Conservation (phyloP, 2,888 invertebrate genomes). For the Diachrysia chrysitis region DNA sequence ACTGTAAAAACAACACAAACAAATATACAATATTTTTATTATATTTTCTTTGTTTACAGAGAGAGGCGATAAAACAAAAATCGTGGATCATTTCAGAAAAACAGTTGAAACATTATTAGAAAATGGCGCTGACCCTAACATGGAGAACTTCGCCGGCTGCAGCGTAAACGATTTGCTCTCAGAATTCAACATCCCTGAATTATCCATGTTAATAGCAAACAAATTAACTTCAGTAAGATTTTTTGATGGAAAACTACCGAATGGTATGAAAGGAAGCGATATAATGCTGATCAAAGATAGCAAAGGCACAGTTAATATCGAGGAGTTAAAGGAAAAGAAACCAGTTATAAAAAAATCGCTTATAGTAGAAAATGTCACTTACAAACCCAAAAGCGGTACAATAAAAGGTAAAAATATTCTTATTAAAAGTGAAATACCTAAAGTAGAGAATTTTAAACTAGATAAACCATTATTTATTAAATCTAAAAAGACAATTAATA, state of each 20-base stretch:
- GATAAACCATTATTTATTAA: constrained; percentile 43
- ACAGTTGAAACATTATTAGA: constrained; percentile 81
- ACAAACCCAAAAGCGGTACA: background rate
- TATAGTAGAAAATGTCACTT: constrained; percentile 9
- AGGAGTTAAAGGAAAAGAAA: constrained; percentile 20
- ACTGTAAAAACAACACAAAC: no score
- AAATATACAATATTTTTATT: no score
- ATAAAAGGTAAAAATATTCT: background rate
- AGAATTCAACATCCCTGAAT: constrained; percentile 73
- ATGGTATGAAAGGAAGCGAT: constrained; percentile 41
- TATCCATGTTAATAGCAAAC: constrained; percentile 74
- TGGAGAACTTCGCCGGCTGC: constrained; percentile 81
- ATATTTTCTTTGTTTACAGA: constrained; percentile 64
- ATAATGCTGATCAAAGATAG: constrained; percentile 69
- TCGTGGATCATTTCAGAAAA: constrained; percentile 69
- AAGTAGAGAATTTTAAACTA: constrained; percentile 38
- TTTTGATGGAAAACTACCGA: constrained; percentile 34
- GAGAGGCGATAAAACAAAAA: constrained; percentile 69
- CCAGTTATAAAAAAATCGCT: background rate
- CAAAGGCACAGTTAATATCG: constrained; percentile 59
- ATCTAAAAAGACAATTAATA: constrained; percentile 17
- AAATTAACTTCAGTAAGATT: constrained; percentile 57
- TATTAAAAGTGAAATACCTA: background rate
- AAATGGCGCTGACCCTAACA: constrained; percentile 79
- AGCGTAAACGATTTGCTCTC: constrained; percentile 81